Evolutionary conservation across 2,888 invertebrate species (phyloP).

Genomic region (Acronicta alni): DNA sequence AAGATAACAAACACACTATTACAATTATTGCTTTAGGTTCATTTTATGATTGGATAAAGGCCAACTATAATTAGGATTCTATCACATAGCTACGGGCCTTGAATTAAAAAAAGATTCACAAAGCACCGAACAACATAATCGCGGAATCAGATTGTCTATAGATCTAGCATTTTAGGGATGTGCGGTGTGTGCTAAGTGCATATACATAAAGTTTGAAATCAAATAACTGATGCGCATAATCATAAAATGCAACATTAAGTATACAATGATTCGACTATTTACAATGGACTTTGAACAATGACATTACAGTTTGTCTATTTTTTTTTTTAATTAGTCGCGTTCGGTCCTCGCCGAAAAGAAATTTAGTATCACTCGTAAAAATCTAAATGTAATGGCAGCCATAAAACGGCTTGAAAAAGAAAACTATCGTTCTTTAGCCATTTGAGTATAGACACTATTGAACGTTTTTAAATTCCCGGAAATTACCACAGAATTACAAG

Average conservation of each 20-base stretch:
- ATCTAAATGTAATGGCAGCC: too few species aligned
- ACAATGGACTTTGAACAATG: conserved; percentile 12
- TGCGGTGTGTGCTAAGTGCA: not conserved
- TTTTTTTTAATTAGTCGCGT: not conserved
- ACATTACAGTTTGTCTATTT: not conserved
- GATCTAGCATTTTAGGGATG: not conserved
- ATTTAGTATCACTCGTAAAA: too few species aligned
- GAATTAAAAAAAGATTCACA: conserved; percentile 24
- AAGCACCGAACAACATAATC: conserved; percentile 5
- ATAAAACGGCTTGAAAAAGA: too few species aligned
- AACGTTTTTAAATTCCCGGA: conserved; percentile 13
- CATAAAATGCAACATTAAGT: not conserved
- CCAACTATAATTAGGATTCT: conserved; percentile 49
- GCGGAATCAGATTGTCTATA: conserved; percentile 1
- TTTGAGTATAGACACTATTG: too few species aligned
- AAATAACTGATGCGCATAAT: not conserved
- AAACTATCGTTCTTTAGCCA: too few species aligned
- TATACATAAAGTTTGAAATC: not conserved
- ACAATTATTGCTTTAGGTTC: conserved; percentile 24
- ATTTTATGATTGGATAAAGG: conserved; percentile 42
- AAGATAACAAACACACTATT: conserved; percentile 29
- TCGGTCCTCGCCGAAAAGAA: not conserved
- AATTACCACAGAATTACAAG: conserved; percentile 24
- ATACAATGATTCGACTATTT: conserved; percentile 1
- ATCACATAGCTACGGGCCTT: conserved; percentile 38